A percentile compares a stretch with the other conserved stretches of the same genome.
These are phyloP conservation scores for Oophaga pumilio DNA, from an alignment of 2,113 vertebrate species.

Conservation along the genomic window DNA sequence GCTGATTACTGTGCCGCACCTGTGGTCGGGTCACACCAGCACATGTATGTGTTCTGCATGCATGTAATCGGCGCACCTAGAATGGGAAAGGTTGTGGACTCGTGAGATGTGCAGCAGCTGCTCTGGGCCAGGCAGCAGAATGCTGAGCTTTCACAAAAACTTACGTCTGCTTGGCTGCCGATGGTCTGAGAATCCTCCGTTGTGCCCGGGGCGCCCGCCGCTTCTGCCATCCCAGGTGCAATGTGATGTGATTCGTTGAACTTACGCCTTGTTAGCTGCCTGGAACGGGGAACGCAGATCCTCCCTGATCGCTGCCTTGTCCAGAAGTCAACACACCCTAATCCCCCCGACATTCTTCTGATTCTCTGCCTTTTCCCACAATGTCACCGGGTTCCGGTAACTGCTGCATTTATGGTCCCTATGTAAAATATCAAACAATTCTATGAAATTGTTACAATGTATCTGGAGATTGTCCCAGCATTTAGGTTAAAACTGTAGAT, in stretches of 20 bases:
- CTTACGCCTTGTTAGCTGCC: constrained; percentile 47
- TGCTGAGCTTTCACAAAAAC: constrained; percentile 19
- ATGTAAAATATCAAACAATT: neutral
- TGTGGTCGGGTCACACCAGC: neutral
- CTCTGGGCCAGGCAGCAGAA: constrained; percentile 9
- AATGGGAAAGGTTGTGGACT: neutral
- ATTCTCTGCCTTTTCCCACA: constrained; percentile 23
- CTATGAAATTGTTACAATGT: neutral
- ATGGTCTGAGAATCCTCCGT: constrained; percentile 37
- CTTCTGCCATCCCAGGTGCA: constrained; percentile 37
- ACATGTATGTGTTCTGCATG: neutral
- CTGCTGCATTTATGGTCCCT: neutral
- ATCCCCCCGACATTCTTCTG: constrained; percentile 42
- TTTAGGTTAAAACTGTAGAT: too few relatives aligned
- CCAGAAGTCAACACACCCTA: constrained; percentile 37
- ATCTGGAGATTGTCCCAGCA: too few relatives aligned
- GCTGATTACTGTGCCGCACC: neutral
- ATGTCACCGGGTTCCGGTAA: neutral
- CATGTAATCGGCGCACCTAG: neutral
- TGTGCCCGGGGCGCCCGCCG: constrained; percentile 44
- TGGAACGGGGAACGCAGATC: constrained; percentile 41
- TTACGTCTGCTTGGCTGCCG: constrained; percentile 27
- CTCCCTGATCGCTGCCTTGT: neutral
- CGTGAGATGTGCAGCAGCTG: neutral
- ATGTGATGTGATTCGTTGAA: constrained; percentile 23